These are phyloP conservation scores for Montifringilla adamsi DNA, from an alignment of 2,113 vertebrate species.

Conservation along the genomic window DNA sequence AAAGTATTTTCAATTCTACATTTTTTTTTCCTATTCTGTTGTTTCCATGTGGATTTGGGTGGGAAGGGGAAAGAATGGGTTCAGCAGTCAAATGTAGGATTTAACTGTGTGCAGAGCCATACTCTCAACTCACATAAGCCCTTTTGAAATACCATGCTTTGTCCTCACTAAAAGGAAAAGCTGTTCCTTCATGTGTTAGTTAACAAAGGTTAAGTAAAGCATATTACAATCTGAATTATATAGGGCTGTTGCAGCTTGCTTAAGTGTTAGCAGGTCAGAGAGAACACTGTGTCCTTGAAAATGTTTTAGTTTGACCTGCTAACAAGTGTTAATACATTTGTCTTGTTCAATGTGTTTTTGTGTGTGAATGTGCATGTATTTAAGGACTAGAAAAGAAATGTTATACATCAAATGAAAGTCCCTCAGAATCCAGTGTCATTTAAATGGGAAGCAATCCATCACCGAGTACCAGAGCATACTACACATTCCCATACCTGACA, in stretches of 20 bases:
- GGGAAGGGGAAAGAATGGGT: background rate
- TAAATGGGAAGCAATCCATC: conserved; percentile 12
- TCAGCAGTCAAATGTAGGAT: conserved; percentile 5
- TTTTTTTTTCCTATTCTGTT: background rate
- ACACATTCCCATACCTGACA: background rate
- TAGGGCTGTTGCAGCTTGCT: conserved; percentile 18
- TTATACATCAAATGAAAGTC: background rate
- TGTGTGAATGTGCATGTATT: conserved; percentile 35
- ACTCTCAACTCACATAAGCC: conserved; percentile 22
- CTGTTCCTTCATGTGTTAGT: conserved; percentile 41
- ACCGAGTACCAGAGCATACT: background rate
- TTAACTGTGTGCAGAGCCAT: conserved; percentile 11
- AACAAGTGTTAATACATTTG: conserved; percentile 37
- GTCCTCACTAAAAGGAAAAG: conserved; percentile 42
- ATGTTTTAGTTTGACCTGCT: conserved; percentile 31
- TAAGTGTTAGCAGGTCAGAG: conserved; percentile 48
- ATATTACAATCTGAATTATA: conserved; percentile 48
- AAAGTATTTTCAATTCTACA: background rate
- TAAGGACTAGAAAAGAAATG: conserved; percentile 35
- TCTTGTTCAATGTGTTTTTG: background rate
- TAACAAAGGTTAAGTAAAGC: conserved; percentile 64
- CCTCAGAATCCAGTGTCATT: conserved; percentile 19
- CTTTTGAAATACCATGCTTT: conserved; percentile 53
- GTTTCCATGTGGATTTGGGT: background rate
- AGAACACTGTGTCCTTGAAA: conserved; percentile 14